Percentiles rank a stretch among this genome's conserved stretches.
phyloP scores from a whole-genome alignment of 1,140 invertebrate species.

The Liolophura sinensis region DNA sequence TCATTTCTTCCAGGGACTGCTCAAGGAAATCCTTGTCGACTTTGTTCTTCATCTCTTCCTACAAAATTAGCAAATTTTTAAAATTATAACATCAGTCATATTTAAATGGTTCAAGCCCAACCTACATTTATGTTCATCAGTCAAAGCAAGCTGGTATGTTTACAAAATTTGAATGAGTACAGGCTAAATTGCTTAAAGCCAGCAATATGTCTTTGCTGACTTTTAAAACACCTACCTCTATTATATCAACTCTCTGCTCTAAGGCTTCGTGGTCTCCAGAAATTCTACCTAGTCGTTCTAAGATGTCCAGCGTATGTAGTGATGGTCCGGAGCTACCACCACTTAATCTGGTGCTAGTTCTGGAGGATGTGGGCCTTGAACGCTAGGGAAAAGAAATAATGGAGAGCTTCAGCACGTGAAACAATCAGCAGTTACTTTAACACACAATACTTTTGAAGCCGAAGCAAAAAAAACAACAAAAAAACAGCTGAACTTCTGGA shows the following conservation, averaged over 20 bases:
- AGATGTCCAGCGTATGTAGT: slow-evolving; percentile 32
- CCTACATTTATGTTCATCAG: too few species aligned
- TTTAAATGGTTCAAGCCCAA: too few species aligned
- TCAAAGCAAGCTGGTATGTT: too few species aligned
- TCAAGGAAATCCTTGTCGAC: slow-evolving; percentile 44
- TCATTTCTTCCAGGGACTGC: slow-evolving; percentile 16
- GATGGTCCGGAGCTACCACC: slow-evolving; percentile 31
- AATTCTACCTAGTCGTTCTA: slow-evolving; percentile 43
- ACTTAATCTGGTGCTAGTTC: slow-evolving; percentile 22
- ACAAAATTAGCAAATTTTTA: slow-evolving; percentile 16
- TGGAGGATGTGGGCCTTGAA: slow-evolving; percentile 22
- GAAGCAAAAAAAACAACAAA: too few species aligned
- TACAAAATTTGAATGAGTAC: too few species aligned
- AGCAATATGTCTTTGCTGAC: too few species aligned
- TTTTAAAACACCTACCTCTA: slow-evolving; percentile 27
- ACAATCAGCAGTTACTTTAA: too few species aligned
- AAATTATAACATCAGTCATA: background rate
- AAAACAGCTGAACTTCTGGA: too few species aligned
- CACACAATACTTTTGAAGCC: too few species aligned
- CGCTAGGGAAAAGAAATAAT: background rate
- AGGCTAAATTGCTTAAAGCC: too few species aligned
- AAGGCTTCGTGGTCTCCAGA: slow-evolving; percentile 31
- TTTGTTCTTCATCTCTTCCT: slow-evolving; percentile 51
- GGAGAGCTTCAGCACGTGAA: background rate
- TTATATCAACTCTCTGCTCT: slow-evolving; percentile 29